Evolutionary conservation across 2,113 vertebrate genomes (phyloP).

Genomic region (Vulpes lagopus): DNA sequence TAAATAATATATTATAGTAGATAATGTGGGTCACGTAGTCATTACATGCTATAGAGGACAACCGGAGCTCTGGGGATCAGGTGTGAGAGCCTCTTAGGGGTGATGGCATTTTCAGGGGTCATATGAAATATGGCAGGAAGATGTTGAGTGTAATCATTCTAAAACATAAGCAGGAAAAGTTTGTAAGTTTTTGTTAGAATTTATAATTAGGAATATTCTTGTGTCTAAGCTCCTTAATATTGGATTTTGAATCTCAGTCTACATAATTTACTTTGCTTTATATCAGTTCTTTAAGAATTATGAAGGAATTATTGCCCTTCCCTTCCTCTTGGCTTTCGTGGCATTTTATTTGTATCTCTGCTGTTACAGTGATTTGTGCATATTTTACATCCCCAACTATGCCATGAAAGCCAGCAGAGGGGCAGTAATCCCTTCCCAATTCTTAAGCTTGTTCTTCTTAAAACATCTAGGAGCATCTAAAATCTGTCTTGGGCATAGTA

Average conservation of each 20-base stretch:
- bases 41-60: neutral
- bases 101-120: neutral
- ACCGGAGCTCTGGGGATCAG: neutral
- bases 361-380: neutral
- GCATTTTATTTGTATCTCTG: constrained; percentile 34
- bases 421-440: too few species aligned
- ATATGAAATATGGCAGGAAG: neutral
- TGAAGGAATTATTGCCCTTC: neutral
- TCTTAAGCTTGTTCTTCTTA: neutral
- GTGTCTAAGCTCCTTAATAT: neutral
- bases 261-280: constrained; percentile 31
- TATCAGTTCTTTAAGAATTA: constrained; percentile 37
- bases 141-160: neutral
- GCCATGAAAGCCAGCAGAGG: too few species aligned
- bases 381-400: constrained; percentile 16
- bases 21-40: neutral
- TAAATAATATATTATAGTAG: neutral
- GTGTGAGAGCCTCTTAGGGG: neutral
- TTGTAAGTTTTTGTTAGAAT: constrained; percentile 3
- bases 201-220: neutral
- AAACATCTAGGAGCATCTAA: neutral
- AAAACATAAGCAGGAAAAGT: neutral
- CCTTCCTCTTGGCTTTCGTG: neutral
- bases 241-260: neutral
- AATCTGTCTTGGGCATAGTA: neutral